Evolutionary conservation across 2,113 vertebrate species (phyloP), one percentile per base, ranked within the genome.

Genomic region (Pomatostomus ruficeps): DNA sequence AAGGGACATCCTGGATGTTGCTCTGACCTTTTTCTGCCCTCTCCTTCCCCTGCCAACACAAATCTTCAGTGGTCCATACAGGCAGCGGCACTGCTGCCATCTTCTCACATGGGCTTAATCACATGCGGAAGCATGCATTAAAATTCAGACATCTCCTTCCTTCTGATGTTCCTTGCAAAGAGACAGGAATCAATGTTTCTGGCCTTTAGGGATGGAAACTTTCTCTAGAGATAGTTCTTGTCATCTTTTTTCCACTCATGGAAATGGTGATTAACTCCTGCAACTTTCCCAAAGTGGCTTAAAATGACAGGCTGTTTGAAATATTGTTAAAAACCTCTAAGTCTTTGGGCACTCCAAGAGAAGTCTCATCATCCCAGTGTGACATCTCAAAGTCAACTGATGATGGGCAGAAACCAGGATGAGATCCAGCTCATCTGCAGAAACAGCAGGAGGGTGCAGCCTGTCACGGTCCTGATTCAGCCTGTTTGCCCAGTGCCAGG

Each of bases 131-230:
- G 9, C 10, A 9, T 3, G 36, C 8, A 65, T 62, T 91, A 61
- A 85, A 82, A 85, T 94, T 79, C 54, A 89, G 58, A 77, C 14
- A 61, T 29, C 15, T 67, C 77, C 29, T 40, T 91, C 45, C 52
- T 89, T 95, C 70, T 95, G 70, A 81, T 72, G 73, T 78, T 52
- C 29, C 74, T 75, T 79, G 74, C 66, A 65, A 82, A 85, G 58
- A 65, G 45, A 51, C 14, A 61, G 17, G 40, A 93, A 83, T 92
- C 36, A 43, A 22, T 36, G 68, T 54, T 81, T 42, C 54, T 95
- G 40, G 28, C 85, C 78, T 76, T 75, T n/a, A 68, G 68, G 77
- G 88, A 57, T 68, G 25, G 54, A 52, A 74, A 49, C 25, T 68
- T 88, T 72, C 75, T 89, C 58, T 61, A 33, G 70, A 89, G 85